These are phyloP conservation scores for Phalacrocorax brasilianus DNA, from an alignment of 2,113 vertebrate genomes.

Conservation along the genomic window DNA sequence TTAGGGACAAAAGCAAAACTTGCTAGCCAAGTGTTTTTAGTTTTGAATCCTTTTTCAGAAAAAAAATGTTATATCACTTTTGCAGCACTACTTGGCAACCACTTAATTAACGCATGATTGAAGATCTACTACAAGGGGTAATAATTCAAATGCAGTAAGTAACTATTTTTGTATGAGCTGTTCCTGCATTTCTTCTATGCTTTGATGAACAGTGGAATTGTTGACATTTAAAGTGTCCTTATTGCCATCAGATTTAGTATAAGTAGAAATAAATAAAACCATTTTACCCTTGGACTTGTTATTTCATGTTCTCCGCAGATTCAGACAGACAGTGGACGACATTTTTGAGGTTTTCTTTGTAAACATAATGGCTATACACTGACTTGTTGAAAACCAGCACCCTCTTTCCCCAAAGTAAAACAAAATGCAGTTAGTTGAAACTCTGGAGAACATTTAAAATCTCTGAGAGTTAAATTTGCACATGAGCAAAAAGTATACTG, in stretches of 20 bases:
- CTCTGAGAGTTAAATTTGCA: not conserved
- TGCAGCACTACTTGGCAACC: not conserved
- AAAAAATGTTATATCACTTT: not conserved
- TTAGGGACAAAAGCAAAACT: not conserved
- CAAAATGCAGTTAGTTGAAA: not conserved
- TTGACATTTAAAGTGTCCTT: not conserved
- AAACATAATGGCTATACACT: not conserved
- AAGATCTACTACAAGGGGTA: not conserved
- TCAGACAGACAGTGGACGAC: not conserved
- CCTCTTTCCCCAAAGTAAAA: not conserved
- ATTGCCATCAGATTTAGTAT: not conserved
- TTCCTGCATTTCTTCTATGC: not conserved
- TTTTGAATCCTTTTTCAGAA: not conserved
- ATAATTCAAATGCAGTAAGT: not conserved
- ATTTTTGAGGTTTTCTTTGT: slow-evolving; percentile 13
- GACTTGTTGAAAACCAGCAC: not conserved
- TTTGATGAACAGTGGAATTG: not conserved
- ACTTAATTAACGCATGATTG: not conserved
- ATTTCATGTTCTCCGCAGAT: not conserved
- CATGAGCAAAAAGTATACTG: not conserved
- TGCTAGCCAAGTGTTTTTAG: not conserved
- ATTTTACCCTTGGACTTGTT: not conserved
- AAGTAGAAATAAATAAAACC: slow-evolving; percentile 4
- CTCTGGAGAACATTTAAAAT: not conserved
- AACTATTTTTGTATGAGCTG: not conserved